A percentile compares a stretch with the other conserved stretches of the same genome.
Evolutionary conservation across 2,797 vertebrate species (phyloP).

Genomic region (Naso thynnoides): DNA sequence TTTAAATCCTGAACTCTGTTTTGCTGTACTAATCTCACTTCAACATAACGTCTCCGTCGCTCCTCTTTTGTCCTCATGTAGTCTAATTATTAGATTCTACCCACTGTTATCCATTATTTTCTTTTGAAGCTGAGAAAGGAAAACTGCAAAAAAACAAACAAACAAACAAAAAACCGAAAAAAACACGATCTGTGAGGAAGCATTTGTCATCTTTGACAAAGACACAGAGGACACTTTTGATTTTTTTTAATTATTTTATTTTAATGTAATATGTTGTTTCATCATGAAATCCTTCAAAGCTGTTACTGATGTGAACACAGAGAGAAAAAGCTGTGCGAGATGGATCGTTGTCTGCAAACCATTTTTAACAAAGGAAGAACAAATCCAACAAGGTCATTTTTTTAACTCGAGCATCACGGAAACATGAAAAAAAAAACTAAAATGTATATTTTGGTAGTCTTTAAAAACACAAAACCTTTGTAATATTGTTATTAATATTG

Average conservation of each 20-base stretch:
- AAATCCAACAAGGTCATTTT: slow-evolving; percentile 80
- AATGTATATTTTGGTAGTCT: slow-evolving; percentile 97
- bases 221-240: slow-evolving; percentile 68
- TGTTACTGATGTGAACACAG: slow-evolving; percentile 75
- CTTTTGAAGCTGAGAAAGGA: slow-evolving; percentile 70
- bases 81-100: slow-evolving; percentile 62
- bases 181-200: slow-evolving; percentile 45
- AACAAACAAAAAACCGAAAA: slow-evolving; percentile 42
- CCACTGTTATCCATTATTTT: slow-evolving; percentile 46
- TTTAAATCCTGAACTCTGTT: slow-evolving; percentile 79
- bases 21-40: slow-evolving; percentile 86
- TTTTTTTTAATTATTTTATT: slow-evolving; percentile 76
- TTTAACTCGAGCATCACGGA: slow-evolving; percentile 73
- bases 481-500: slow-evolving; percentile 88
- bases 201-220: slow-evolving; percentile 68
- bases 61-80: slow-evolving; percentile 69
- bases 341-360: slow-evolving; percentile 64
- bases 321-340: slow-evolving; percentile 42
- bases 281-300: slow-evolving; percentile 70
- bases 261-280: slow-evolving; percentile 70
- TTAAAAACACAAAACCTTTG: slow-evolving; percentile 85
- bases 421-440: slow-evolving; percentile 80
- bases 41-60: slow-evolving; percentile 71
- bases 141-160: slow-evolving; percentile 69
- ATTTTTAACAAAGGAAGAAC: slow-evolving; percentile 82